A percentile compares a stretch with the other conserved stretches of the same genome.
Conservation (phyloP, 2,797 vertebrate species). For the Enteromius fasciolatus region DNA sequence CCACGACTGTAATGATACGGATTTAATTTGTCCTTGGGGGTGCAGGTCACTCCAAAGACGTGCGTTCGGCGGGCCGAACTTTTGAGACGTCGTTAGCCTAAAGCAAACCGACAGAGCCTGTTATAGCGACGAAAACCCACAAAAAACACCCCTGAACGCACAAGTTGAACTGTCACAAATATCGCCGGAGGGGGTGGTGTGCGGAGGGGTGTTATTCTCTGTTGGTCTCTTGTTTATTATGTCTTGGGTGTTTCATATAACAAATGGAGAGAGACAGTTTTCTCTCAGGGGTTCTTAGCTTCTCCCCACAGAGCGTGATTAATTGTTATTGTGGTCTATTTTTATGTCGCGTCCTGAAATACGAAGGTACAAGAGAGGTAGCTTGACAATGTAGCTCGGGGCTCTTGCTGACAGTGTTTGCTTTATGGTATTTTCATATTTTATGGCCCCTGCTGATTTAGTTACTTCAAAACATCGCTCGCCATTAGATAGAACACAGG, state of each 20-base stretch:
- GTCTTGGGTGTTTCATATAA: slow-evolving; percentile 55
- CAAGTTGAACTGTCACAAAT: slow-evolving; percentile 24
- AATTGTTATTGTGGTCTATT: slow-evolving; percentile 61
- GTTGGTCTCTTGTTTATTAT: slow-evolving; percentile 54
- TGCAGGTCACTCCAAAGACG: slow-evolving; percentile 60
- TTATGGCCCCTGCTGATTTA: slow-evolving; percentile 47
- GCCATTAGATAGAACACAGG: slow-evolving; percentile 38
- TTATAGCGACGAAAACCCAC: slow-evolving; percentile 44
- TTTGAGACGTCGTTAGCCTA: slow-evolving; percentile 64
- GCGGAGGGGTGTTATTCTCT: slow-evolving; percentile 37
- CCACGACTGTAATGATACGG: slow-evolving; percentile 60
- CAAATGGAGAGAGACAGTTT: slow-evolving; percentile 51
- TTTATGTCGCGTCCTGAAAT: slow-evolving; percentile 49
- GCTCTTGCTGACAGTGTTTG: slow-evolving; percentile 47
- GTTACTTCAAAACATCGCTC: slow-evolving; percentile 44
- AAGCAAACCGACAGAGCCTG: slow-evolving; percentile 57
- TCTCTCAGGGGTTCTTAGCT: slow-evolving; percentile 50
- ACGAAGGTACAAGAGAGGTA: slow-evolving; percentile 42
- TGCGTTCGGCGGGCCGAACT: slow-evolving; percentile 51
- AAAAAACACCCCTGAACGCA: neutral
- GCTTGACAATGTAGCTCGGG: slow-evolving; percentile 40
- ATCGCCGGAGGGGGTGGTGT: slow-evolving; percentile 10
- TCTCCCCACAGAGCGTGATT: slow-evolving; percentile 55
- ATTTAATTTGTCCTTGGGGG: slow-evolving; percentile 57
- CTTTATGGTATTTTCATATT: slow-evolving; percentile 55